phyloP scores from a whole-genome alignment of 2,888 invertebrate species.

The Colostygia pectinataria region DNA sequence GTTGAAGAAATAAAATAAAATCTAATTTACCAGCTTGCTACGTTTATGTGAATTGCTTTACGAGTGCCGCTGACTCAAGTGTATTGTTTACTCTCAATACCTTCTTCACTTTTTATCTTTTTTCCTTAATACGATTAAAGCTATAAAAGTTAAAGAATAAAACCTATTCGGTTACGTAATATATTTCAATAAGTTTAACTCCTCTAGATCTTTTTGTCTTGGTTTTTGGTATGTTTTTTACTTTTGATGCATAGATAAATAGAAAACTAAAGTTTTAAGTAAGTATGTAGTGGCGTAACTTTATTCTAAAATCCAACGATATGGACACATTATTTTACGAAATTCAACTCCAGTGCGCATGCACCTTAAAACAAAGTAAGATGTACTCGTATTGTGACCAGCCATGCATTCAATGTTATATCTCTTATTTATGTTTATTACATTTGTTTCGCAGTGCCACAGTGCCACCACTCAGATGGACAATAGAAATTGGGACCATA shows the following conservation, averaged over 20 bases:
- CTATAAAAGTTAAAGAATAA: slow-evolving; percentile 47
- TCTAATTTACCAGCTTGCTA: slow-evolving; percentile 79
- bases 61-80: slow-evolving; percentile 66
- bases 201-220: not conserved
- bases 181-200: slow-evolving; percentile 1
- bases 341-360: too few species aligned
- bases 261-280: too few species aligned
- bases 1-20: slow-evolving; percentile 82
- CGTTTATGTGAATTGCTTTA: slow-evolving; percentile 76
- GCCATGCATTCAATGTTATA: slow-evolving; percentile 46
- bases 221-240: too few species aligned
- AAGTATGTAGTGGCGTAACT: too few species aligned
- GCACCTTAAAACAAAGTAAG: slow-evolving; percentile 41
- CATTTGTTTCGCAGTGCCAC: slow-evolving; percentile 58
- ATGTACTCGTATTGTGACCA: slow-evolving; percentile 42
- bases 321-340: too few species aligned
- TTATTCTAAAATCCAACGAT: too few species aligned
- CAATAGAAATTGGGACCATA: slow-evolving; percentile 81
- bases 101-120: slow-evolving; percentile 55
- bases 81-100: slow-evolving; percentile 70
- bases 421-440: slow-evolving; percentile 75
- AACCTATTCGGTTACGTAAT: slow-evolving; percentile 37
- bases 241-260: too few species aligned
- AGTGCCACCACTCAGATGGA: slow-evolving; percentile 63
- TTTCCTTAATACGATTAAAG: slow-evolving; percentile 52